Evolutionary conservation across 2,888 invertebrate genomes (phyloP), one percentile per base, ranked within the genome.

Genomic region (Cosmopolites sordidus): DNA sequence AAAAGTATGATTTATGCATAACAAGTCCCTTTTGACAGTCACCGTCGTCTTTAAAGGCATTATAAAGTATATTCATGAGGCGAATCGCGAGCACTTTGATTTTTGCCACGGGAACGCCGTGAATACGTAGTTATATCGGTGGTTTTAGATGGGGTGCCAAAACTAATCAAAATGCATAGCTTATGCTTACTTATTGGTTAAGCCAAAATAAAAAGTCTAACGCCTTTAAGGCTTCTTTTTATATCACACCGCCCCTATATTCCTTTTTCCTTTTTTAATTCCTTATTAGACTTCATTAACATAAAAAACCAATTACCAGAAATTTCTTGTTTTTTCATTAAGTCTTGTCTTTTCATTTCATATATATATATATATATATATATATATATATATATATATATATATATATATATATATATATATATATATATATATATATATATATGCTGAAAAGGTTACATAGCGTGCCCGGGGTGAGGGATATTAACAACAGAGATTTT

Each of bases 161-260:
- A 61, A 62, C 72, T 73, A 67, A 71, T 73, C 71, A 73, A 73
- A 73, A 73, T 73, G 72, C 73, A 73, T 71, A 70, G 70, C 69
- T 66, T 69, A 68, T 64, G 64, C 65, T 64, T 62, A 65, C 62
- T 62, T 63, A 64, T 62, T 60, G 62, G 61, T 64, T 69, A 67
- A 68, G 64, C 65, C 64, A 63, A 64, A 69, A 68, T 69, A 69
- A 69, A 67, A 51, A 55, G 42, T 41, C 40, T 48, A 48, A 55
- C 50, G 43, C 22, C 50, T 30, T 55, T 45, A 44, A 41, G 18
- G 43, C 37, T 51, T 27, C 41, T 48, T 43, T 41, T 48, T 33
- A 33, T 12, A 33, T 33, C 33, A 12, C 12, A 12, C 33, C 33
- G 11, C 33, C 33, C 33, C 12, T 12, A 33, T 33, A 33, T 33